Percentiles rank a stretch among this genome's conserved stretches.
Evolutionary conservation across 1,140 invertebrate genomes (phyloP).

Genomic region (Notospermus geniculatus): DNA sequence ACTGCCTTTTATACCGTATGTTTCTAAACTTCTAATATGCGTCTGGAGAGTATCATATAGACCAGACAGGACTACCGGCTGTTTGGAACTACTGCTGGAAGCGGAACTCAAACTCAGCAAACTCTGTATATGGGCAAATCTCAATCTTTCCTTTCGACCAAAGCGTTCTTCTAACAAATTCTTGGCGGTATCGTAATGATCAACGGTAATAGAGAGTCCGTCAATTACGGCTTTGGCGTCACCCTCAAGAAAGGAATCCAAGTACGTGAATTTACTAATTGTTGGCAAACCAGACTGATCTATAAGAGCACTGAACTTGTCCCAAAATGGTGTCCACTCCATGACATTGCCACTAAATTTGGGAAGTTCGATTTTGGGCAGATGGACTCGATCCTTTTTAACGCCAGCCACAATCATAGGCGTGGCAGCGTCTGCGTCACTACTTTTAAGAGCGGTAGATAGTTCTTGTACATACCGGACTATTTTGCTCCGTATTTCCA

Average conservation of each 20-base stretch:
- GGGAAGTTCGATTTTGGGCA: slow-evolving; percentile 5
- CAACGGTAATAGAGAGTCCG: not conserved
- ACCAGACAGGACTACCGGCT: too few species aligned
- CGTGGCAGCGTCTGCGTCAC: too few species aligned
- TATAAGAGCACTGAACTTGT: slow-evolving; percentile 5
- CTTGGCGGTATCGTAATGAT: not conserved
- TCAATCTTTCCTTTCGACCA: not conserved
- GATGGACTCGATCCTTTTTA: too few species aligned
- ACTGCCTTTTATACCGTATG: too few species aligned
- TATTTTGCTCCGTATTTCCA: too few species aligned
- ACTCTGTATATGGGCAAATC: not conserved
- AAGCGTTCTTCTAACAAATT: not conserved
- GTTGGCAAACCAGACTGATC: not conserved
- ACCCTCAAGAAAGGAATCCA: slow-evolving; percentile 3
- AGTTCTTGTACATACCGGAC: too few species aligned
- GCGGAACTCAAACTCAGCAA: too few species aligned
- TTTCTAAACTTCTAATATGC: too few species aligned
- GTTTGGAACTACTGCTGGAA: too few species aligned
- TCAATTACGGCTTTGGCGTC: not conserved
- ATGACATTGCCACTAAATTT: slow-evolving; percentile 4
- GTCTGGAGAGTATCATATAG: too few species aligned
- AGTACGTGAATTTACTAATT: slow-evolving; percentile 4
- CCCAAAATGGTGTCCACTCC: slow-evolving; percentile 2
- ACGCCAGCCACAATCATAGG: too few species aligned
- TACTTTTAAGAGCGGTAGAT: too few species aligned